Conservation (phyloP, 1,140 invertebrate species). For the Hermetia illucens region DNA sequence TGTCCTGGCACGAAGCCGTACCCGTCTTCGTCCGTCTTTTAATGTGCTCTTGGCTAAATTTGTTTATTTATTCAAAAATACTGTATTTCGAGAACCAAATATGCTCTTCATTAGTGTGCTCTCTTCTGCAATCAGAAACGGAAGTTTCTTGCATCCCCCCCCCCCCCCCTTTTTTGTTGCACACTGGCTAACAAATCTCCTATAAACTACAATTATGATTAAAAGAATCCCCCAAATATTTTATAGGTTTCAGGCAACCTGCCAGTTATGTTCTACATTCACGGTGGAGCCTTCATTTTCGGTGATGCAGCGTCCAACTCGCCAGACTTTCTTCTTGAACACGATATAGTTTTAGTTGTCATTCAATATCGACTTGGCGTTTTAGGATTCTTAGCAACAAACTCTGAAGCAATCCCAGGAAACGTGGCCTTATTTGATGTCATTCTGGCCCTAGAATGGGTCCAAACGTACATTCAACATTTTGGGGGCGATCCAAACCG, state of each 20-base stretch:
- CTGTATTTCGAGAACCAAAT: too few relatives aligned
- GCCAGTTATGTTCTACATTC: constrained; percentile 28
- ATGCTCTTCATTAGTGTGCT: too few relatives aligned
- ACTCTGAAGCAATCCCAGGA: constrained; percentile 16
- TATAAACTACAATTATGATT: too few relatives aligned
- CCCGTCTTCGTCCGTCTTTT: too few relatives aligned
- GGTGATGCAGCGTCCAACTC: constrained; percentile 42
- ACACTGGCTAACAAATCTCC: too few relatives aligned
- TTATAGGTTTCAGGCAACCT: constrained; percentile 4
- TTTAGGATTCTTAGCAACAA: constrained; percentile 37
- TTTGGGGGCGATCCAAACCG: constrained; percentile 51
- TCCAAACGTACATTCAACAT: constrained; percentile 41
- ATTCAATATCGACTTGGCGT: constrained; percentile 61
- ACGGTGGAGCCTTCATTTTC: constrained; percentile 26
- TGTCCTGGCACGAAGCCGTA: too few relatives aligned
- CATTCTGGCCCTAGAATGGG: constrained; percentile 38
- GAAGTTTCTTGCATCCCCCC: too few relatives aligned
- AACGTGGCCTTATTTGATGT: constrained; percentile 23
- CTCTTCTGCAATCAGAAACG: too few relatives aligned
- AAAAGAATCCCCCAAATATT: too few relatives aligned
- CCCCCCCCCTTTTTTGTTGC: too few relatives aligned
- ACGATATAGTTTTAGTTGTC: constrained; percentile 61
- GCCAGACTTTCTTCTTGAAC: constrained; percentile 56
- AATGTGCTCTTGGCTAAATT: too few relatives aligned
- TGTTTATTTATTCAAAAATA: too few relatives aligned